A percentile compares a stretch with the other conserved stretches of the same genome.
phyloP scores from a whole-genome alignment of 2,113 vertebrate genomes.

The Cichladusa arquata region DNA sequence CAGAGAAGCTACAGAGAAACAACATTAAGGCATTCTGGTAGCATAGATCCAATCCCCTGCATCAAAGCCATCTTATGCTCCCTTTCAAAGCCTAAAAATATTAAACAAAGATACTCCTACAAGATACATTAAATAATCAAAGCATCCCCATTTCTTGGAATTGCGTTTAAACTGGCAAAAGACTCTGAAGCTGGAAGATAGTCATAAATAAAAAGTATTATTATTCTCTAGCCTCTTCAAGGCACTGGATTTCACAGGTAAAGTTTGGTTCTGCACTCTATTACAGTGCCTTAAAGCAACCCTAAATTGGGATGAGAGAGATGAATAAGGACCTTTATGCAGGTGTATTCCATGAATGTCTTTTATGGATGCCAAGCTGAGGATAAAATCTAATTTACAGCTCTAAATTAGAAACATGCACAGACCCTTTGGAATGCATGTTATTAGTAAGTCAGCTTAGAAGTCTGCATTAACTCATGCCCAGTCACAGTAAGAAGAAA shows the following conservation, averaged over 20 bases:
- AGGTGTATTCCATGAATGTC: slow-evolving; percentile 6
- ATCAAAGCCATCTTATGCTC: neutral
- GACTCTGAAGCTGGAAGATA: neutral
- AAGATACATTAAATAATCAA: neutral
- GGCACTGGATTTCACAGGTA: neutral
- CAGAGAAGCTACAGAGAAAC: neutral
- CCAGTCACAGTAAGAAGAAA: slow-evolving; percentile 38
- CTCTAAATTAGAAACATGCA: slow-evolving; percentile 51
- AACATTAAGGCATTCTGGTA: neutral
- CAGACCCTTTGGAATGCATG: slow-evolving; percentile 22
- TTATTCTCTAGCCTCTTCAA: neutral
- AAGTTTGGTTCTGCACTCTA: neutral
- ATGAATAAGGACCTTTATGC: slow-evolving; percentile 4
- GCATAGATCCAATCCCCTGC: neutral
- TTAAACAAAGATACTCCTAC: neutral
- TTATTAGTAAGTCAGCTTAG: slow-evolving; percentile 36
- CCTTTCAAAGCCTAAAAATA: neutral
- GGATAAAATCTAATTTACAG: slow-evolving; percentile 59
- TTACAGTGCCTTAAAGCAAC: neutral
- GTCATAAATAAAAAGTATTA: neutral
- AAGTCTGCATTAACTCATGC: slow-evolving; percentile 48
- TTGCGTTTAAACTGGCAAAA: neutral
- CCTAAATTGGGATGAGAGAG: neutral
- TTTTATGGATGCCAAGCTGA: slow-evolving; percentile 21
- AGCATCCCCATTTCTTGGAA: neutral